A percentile compares a stretch with the other conserved stretches of the same genome.
Evolutionary conservation across 2,113 vertebrate species (phyloP).

Genomic region (Mobula birostris): DNA sequence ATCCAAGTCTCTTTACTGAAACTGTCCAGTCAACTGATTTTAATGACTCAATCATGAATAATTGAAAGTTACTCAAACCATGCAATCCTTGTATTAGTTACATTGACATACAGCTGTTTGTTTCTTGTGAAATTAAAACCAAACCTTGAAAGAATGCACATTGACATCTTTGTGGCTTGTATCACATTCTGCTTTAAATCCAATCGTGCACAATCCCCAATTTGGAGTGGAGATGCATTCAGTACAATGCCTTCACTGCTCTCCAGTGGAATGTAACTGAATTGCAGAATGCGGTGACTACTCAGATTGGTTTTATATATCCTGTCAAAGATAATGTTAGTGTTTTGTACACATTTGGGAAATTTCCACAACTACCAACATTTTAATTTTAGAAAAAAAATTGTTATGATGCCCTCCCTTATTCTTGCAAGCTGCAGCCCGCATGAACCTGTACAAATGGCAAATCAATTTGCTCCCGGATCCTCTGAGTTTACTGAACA

Average conservation of each 20-base stretch:
- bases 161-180: background rate
- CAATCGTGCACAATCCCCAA: background rate
- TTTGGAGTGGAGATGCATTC: background rate
- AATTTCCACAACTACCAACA: background rate
- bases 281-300: background rate
- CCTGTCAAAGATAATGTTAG: background rate
- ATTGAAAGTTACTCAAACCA: too few species aligned
- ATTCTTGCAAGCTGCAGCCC: background rate
- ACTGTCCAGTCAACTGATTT: too few species aligned
- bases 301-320: background rate
- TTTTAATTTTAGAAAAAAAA: background rate
- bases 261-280: background rate
- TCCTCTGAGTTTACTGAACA: background rate
- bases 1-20: too few species aligned
- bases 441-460: background rate
- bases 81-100: too few species aligned
- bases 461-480: background rate
- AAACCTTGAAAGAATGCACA: background rate
- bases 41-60: too few species aligned
- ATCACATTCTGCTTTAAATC: too few species aligned
- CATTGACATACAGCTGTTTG: too few species aligned
- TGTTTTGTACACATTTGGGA: background rate
- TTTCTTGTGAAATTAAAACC: too few species aligned
- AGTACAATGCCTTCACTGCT: background rate
- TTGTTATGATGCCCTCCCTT: too few species aligned